A percentile compares a stretch with the other conserved stretches of the same genome.
These are phyloP conservation scores for Lumbricus terrestris DNA, from an alignment of 2,888 invertebrate species.

Conservation along the genomic window DNA sequence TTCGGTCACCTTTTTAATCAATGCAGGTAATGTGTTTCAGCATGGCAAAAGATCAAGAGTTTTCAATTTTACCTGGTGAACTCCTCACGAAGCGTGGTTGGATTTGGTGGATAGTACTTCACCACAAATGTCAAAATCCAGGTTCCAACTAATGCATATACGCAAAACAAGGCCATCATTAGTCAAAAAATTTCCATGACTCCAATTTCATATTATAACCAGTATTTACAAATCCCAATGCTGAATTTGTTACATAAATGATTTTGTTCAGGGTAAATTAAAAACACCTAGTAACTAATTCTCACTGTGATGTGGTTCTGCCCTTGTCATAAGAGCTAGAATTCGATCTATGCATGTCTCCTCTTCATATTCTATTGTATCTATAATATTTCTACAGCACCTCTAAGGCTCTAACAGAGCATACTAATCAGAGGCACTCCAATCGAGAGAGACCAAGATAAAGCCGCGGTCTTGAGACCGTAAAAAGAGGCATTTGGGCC, in stretches of 20 bases:
- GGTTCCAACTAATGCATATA: slow-evolving; percentile 3
- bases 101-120: slow-evolving; percentile 17
- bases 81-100: background rate
- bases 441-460: no score
- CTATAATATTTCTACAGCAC: no score
- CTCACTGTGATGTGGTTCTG: background rate
- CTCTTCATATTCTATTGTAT: background rate
- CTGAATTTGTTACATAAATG: background rate
- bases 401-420: no score
- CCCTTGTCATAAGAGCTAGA: background rate
- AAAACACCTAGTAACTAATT: background rate
- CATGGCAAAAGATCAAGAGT: background rate
- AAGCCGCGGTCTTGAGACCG: no score
- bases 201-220: background rate
- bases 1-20: background rate
- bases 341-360: background rate
- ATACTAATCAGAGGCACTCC: no score
- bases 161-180: background rate
- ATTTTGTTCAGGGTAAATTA: background rate
- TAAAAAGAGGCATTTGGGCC: no score
- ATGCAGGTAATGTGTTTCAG: background rate
- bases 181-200: background rate
- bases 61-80: background rate
- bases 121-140: slow-evolving; percentile 15
- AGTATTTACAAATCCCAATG: background rate